Evolutionary conservation across 2,888 invertebrate species (phyloP), one percentile per base, ranked within the genome.

Genomic region (Charanyca ferruginea): DNA sequence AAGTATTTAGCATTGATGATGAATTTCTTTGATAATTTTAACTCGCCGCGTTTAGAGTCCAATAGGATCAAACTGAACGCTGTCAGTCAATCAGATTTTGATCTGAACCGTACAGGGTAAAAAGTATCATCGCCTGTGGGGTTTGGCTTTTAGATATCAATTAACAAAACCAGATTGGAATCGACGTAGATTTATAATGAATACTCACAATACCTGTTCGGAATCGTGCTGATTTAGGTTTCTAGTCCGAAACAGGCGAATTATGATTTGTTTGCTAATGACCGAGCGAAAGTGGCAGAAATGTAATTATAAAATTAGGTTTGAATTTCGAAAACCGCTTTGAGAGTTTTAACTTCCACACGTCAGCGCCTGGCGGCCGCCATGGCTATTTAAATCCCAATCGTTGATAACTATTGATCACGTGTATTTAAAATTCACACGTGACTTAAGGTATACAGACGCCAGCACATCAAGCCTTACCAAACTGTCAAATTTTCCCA

Each of bases 91-190:
- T 54, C 52, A 51, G 41, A 76, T 70, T 58, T 9, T 32, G 23
- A 72, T 58, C 42, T 25, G 3, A 57, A 54, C 16, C 13, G 35
- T 54, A 45, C n/a, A 41, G 54, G 13, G 25, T 55, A 49, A 63
- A 77, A 48, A 51, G 1, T 35, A 53, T 49, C 38, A 22, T 47
- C 18, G 45, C 59, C 62, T 45, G 53, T 45, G 48, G 49, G 72
- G 44, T 42, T 47, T 18, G 47, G 28, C 28, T n/a, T n/a, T n/a
- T n/a, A n/a, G n/a, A 42, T 63, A 55, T 65, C 51, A 66, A 71
- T 67, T 52, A 67, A 49, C 16, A 35, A 61, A 79, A 75, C 78
- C 57, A 61, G 79, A 72, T 79, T 72, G 64, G n/a, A 62, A 63
- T 58, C 41, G 51, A 23, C 47, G 23, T 44, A 42, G 25, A 49